phyloP scores from a whole-genome alignment of 2,797 vertebrate genomes.

The Urocyon cinereoargenteus region DNA sequence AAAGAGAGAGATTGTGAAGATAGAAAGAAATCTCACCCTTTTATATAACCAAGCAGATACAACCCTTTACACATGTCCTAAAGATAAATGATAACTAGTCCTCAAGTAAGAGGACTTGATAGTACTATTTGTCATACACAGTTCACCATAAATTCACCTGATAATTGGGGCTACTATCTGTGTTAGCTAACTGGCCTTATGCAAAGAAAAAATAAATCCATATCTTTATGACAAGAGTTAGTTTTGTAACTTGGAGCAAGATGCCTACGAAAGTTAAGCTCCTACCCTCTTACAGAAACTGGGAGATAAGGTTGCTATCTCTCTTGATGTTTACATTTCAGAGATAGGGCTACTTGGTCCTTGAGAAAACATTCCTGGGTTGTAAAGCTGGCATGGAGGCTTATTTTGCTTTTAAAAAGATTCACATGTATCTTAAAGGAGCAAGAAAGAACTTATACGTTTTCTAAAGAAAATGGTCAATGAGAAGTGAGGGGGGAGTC shows the following conservation, averaged over 20 bases:
- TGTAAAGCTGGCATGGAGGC: background rate
- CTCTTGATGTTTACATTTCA: background rate
- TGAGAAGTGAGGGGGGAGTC: background rate
- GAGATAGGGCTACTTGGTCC: background rate
- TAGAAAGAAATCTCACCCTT: background rate
- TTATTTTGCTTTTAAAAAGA: constrained; percentile 48
- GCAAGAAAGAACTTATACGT: background rate
- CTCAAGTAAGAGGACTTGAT: background rate
- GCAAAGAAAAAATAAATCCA: background rate
- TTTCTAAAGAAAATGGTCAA: constrained; percentile 29
- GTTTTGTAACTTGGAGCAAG: background rate
- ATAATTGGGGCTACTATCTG: background rate
- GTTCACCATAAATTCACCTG: background rate
- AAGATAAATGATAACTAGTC: background rate
- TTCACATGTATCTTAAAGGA: background rate
- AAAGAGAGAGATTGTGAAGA: background rate
- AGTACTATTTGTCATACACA: background rate
- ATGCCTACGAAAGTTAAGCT: background rate
- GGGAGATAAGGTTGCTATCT: background rate
- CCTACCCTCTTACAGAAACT: background rate
- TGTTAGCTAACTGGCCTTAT: background rate
- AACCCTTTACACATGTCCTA: background rate
- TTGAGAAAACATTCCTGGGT: background rate
- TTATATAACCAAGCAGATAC: background rate
- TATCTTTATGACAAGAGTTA: background rate